Percentiles rank a stretch among this genome's conserved stretches.
These are phyloP conservation scores for Ispidina picta DNA, from an alignment of 2,797 vertebrate genomes.

Conservation along the genomic window DNA sequence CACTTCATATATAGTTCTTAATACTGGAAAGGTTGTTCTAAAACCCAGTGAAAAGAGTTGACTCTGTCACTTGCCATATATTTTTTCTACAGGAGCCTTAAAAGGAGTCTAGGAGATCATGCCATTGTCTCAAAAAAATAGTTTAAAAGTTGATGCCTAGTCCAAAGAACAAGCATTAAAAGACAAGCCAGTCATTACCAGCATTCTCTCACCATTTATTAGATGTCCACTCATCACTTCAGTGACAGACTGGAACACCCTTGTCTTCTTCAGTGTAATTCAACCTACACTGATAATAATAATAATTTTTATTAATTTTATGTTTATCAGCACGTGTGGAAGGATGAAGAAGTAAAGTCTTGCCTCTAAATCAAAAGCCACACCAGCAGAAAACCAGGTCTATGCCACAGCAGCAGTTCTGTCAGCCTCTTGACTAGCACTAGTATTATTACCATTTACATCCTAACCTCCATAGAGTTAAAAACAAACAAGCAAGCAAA, in stretches of 20 bases:
- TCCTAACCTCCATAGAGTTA: not conserved
- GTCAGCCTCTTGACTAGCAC: not conserved
- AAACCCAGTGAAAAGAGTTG: not conserved
- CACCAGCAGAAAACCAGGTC: not conserved
- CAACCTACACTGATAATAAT: not conserved
- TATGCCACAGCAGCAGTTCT: not conserved
- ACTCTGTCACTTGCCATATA: not conserved
- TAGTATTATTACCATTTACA: not conserved
- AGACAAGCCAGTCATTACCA: not conserved
- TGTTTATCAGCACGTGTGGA: not conserved
- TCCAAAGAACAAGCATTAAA: not conserved
- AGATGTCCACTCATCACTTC: accelerated
- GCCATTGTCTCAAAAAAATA: not conserved
- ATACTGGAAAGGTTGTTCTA: not conserved
- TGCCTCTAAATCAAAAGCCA: not conserved
- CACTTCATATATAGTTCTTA: not conserved
- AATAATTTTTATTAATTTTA: no score
- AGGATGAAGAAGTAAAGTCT: not conserved
- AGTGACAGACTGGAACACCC: not conserved
- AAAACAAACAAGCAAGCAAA: not conserved
- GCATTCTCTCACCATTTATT: not conserved
- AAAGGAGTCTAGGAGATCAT: not conserved
- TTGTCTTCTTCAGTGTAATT: not conserved
- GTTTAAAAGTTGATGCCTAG: not conserved
- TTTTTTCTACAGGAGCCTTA: not conserved